Conservation (phyloP, 2,888 invertebrate species). For the Dasypogon diadema region DNA sequence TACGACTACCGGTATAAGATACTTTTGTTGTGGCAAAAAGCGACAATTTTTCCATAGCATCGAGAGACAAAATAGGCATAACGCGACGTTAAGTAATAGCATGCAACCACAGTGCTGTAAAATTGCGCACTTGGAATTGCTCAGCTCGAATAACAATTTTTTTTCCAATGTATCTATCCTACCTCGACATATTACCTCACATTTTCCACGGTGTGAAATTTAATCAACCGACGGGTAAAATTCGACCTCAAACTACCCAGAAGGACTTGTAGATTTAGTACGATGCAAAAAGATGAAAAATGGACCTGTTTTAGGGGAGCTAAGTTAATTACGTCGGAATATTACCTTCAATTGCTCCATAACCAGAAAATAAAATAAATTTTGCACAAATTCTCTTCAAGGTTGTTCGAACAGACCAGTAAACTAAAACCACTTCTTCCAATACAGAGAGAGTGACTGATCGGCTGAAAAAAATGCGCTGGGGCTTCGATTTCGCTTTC, state of each 20-base stretch:
- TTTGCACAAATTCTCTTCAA: background rate
- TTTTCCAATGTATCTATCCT: too few relatives aligned
- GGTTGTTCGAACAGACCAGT: too few relatives aligned
- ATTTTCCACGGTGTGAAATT: constrained; percentile 14
- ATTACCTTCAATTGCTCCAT: background rate
- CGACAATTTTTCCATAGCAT: too few relatives aligned
- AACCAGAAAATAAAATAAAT: constrained; percentile 22
- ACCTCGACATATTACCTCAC: background rate
- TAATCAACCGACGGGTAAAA: constrained; percentile 11
- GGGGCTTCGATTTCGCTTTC: background rate
- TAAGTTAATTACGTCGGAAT: too few relatives aligned
- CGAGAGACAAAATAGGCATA: too few relatives aligned
- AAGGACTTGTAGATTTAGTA: background rate
- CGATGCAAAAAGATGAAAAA: constrained; percentile 20
- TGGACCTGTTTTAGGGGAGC: too few relatives aligned
- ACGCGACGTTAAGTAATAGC: background rate
- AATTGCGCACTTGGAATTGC: background rate
- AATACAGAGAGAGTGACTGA: background rate
- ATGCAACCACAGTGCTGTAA: background rate
- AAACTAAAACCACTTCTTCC: too few relatives aligned
- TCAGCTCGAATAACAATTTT: background rate
- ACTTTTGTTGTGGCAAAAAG: too few relatives aligned
- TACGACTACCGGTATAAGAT: too few relatives aligned
- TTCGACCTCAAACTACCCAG: constrained; percentile 17
- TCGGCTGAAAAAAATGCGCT: background rate